Conservation (phyloP, 2,113 vertebrate species). For the Zeus faber region DNA sequence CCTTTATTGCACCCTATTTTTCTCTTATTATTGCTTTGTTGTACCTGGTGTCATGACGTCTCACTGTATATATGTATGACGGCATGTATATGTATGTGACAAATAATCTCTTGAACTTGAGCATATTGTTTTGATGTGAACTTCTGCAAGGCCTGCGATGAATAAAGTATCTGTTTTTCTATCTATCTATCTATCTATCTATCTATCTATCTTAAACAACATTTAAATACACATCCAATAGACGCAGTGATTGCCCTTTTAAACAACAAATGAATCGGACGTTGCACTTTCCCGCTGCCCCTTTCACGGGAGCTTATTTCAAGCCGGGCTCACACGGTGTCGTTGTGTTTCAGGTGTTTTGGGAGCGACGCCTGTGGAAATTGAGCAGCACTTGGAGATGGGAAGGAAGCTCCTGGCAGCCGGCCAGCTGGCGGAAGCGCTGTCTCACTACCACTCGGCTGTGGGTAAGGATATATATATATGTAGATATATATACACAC, state of each 20-base stretch:
- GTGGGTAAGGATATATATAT: conserved; percentile 73
- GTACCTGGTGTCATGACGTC: no score
- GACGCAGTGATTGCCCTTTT: neutral
- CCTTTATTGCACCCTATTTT: no score
- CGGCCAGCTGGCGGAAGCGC: conserved; percentile 81
- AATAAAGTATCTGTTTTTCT: no score
- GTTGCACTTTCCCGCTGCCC: neutral
- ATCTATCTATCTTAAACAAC: no score
- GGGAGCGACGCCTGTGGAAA: conserved; percentile 77
- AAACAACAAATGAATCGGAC: neutral
- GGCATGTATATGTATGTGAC: no score
- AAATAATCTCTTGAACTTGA: no score
- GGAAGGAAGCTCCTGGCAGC: conserved; percentile 82
- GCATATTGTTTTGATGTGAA: no score
- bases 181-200: no score
- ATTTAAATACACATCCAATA: no score
- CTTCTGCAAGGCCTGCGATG: no score
- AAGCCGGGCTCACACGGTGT: neutral
- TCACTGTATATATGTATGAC: no score
- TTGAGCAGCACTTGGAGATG: conserved; percentile 85
- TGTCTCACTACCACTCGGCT: conserved; percentile 84
- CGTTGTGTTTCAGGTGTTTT: conserved; percentile 73
- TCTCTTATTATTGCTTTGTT: no score
- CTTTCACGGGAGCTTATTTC: conserved; percentile 14
- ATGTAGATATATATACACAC: conserved; percentile 9